Evolutionary conservation across 2,113 vertebrate genomes (phyloP), one percentile per base, ranked within the genome.

Genomic region (Myotis lucifugus): DNA sequence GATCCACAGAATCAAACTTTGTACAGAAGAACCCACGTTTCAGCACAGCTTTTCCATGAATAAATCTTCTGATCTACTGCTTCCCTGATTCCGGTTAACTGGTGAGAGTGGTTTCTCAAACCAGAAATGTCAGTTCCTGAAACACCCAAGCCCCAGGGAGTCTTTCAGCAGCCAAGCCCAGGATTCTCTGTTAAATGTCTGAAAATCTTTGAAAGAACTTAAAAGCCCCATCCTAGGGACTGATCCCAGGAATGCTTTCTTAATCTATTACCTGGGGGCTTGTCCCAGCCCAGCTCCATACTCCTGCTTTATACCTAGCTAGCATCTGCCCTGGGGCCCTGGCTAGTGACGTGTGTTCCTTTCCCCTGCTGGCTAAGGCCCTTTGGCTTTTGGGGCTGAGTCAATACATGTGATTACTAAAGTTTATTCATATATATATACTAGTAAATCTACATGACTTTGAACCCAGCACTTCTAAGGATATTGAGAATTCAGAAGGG

Each of bases 231-330:
- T 91, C 74, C 84, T 94, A 74, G 70, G 42, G 59, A 73, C 40
- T 11, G 32, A 93, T 85, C 67, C 86, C 70, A 46, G 40, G 86
- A 96, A 77, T 85, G n/a, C 37, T 94, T 96, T 93, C 8, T 34
- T 90, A 95, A 81, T 94, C 90, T 82, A 40, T 90, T 95, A 93
- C 81, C 88, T 90, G 48, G 66, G 37, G 50, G 25, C 64, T 88
- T 2, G 17, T 86, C 21, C 29, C 7, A 54, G 42, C 81, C 40
- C 17, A 12, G 54, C 19, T 52, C 59, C 34, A 34, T 6, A 46
- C 21, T 76, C 8, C 52, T 76, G 13, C 37, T 77, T 84, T 61
- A 64, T 25, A 21, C 7, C 11, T 18, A 37, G 52, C 37, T 61
- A 89, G 66, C 11, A 40, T 94, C 52, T 85, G 59, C 40, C 52